Conservation (phyloP, 2,888 invertebrate genomes). For the Eurytoma californica region DNA sequence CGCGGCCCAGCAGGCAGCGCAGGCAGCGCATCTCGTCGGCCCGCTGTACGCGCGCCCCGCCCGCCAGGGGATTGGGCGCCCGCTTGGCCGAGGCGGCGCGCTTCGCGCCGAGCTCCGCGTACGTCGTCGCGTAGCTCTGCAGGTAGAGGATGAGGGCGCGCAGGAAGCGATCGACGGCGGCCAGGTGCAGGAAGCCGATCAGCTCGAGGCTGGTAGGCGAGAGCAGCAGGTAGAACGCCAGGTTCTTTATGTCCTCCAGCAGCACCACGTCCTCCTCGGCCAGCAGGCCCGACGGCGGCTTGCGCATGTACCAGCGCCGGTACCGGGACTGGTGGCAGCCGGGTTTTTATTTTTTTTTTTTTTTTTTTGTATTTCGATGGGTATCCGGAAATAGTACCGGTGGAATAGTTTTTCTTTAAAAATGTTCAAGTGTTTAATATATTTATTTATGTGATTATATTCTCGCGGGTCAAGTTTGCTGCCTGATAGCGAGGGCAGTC, state of each 20-base stretch:
- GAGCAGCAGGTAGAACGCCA: constrained; percentile 77
- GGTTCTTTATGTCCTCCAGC: constrained; percentile 80
- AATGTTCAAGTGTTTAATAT: no score
- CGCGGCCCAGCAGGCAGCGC: constrained; percentile 79
- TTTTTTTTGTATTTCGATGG: no score
- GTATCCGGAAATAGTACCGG: no score
- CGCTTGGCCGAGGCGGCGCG: constrained; percentile 76
- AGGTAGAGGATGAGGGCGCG: constrained; percentile 80
- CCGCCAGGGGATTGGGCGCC: constrained; percentile 67
- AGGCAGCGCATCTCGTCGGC: constrained; percentile 78
- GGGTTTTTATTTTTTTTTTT: no score
- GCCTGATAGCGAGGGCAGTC: no score
- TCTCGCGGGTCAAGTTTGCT: no score
- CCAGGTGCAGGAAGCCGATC: constrained; percentile 79
- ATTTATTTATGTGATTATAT: no score
- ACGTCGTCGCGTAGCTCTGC: constrained; percentile 80
- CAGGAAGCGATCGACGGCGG: constrained; percentile 80
- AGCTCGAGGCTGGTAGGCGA: constrained; percentile 79
- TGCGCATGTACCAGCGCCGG: constrained; percentile 37
- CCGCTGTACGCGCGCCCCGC: constrained; percentile 63
- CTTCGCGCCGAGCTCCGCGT: constrained; percentile 78
- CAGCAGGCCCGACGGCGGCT: neutral
- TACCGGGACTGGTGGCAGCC: constrained; percentile 16
- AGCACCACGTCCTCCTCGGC: constrained; percentile 78
- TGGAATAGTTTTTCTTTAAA: no score